phyloP scores from a whole-genome alignment of 2,113 vertebrate species.

The Atrichornis clamosus region DNA sequence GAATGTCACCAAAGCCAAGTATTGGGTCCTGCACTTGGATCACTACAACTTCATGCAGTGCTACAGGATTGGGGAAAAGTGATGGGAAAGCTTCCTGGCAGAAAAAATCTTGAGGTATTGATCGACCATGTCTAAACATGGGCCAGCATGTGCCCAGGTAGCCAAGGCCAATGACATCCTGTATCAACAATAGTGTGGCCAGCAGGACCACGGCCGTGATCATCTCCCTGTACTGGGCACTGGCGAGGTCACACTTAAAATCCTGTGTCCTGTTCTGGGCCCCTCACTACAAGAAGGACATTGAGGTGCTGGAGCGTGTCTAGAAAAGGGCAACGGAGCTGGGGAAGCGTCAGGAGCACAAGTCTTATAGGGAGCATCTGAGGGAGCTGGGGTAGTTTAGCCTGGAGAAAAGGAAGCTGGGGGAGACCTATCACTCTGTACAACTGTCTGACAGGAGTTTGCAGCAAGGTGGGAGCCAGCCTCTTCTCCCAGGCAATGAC shows the following conservation, averaged over 20 bases:
- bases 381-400: neutral
- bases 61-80: neutral
- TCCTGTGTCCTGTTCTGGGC: neutral
- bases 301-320: fast-evolving
- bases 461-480: neutral
- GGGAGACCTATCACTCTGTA: neutral
- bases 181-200: neutral
- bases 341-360: neutral
- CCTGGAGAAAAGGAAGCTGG: neutral
- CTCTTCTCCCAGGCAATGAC: neutral
- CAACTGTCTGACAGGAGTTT: neutral
- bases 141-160: neutral
- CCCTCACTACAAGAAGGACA: neutral
- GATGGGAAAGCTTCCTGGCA: neutral
- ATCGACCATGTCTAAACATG: neutral
- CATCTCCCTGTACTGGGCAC: fast-evolving
- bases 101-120: neutral
- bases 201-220: neutral
- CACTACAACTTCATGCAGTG: neutral
- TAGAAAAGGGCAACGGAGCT: neutral
- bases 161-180: neutral
- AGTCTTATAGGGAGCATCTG: neutral
- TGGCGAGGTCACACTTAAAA: neutral
- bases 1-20: neutral
- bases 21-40: neutral